Evolutionary conservation across 2,113 vertebrate species (phyloP).

Genomic region (Cochlearius cochlearius): DNA sequence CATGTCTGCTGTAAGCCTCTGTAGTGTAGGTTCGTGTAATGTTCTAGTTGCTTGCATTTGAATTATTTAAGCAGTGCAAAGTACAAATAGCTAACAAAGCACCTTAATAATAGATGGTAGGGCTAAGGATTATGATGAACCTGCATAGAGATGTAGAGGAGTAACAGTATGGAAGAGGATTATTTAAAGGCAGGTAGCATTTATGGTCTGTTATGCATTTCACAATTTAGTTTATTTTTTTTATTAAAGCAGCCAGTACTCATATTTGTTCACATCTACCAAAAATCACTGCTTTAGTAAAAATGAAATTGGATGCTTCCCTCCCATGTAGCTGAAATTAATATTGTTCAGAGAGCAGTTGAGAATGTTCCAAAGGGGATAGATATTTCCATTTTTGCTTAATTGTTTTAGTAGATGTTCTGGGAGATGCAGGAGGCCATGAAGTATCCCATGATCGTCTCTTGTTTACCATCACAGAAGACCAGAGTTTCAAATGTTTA

Average conservation of each 20-base stretch:
- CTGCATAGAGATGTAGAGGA: background rate
- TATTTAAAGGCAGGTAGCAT: background rate
- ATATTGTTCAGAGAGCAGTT: background rate
- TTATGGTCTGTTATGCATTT: background rate
- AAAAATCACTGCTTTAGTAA: background rate
- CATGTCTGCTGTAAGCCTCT: background rate
- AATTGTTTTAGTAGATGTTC: background rate
- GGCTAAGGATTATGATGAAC: background rate
- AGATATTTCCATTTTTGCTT: background rate
- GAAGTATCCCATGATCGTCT: background rate
- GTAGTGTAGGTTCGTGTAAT: background rate
- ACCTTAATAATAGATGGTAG: background rate
- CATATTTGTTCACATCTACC: background rate
- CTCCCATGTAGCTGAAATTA: background rate
- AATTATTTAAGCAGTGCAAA: constrained; percentile 23
- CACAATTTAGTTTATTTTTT: background rate
- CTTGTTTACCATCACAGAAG: background rate
- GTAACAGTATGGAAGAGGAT: background rate
- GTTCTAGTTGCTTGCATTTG: background rate
- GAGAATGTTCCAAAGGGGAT: background rate
- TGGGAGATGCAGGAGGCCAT: background rate
- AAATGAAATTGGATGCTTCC: background rate
- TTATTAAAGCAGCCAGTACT: background rate
- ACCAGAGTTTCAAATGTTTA: background rate
- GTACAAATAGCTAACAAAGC: background rate